Evolutionary conservation across 2,797 vertebrate species (phyloP).

Genomic region (Onychomys torridus): DNA sequence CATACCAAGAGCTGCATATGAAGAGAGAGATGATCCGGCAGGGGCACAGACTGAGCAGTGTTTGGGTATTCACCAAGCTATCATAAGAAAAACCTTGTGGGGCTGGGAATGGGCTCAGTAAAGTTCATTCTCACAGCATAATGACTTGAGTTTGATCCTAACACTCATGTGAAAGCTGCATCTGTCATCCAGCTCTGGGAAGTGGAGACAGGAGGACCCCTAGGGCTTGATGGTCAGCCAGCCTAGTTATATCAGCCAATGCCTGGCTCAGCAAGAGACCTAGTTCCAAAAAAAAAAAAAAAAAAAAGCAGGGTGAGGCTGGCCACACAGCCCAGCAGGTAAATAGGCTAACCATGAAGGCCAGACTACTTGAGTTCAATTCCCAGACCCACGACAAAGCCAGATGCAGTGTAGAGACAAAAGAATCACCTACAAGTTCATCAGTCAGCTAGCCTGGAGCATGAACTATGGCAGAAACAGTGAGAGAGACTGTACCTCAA

Average conservation of each 20-base stretch:
- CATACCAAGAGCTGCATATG: conserved; percentile 70
- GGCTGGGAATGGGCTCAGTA: neutral
- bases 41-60: conserved; percentile 38
- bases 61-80: neutral
- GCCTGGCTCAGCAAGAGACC: neutral
- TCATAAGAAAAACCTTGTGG: neutral
- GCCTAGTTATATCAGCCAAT: neutral
- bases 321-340: neutral
- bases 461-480: neutral
- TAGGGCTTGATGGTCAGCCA: neutral
- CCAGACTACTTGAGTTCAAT: neutral
- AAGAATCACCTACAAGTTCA: neutral
- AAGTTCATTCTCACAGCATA: neutral
- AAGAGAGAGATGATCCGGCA: conserved; percentile 77
- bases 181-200: neutral
- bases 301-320: neutral
- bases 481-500: neutral
- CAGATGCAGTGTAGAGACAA: neutral
- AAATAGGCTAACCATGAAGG: neutral
- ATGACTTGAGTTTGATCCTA: neutral
- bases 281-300: neutral
- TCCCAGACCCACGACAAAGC: neutral
- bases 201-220: neutral
- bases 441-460: neutral
- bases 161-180: neutral